Percentiles rank a stretch among this genome's conserved stretches.
Conservation (phyloP, 2,888 invertebrate genomes). For the Spodoptera picta region DNA sequence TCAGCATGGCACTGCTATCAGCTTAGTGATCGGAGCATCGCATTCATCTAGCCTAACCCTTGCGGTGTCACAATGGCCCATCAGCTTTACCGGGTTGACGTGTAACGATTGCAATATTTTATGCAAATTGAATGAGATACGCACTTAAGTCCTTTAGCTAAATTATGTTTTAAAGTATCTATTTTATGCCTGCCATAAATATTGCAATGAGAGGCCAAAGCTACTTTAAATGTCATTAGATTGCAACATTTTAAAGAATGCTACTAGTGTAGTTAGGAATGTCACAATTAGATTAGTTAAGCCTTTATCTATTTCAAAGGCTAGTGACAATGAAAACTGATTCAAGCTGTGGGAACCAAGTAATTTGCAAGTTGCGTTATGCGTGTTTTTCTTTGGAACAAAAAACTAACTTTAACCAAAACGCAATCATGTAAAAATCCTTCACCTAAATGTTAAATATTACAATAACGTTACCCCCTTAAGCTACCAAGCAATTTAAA, state of each 20-base stretch:
- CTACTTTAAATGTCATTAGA: constrained; percentile 36
- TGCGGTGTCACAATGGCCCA: constrained; percentile 75
- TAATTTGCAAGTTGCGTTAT: constrained; percentile 33
- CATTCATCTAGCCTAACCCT: constrained; percentile 83
- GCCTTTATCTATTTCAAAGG: constrained; percentile 32
- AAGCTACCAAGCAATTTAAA: constrained; percentile 22
- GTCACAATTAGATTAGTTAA: constrained; percentile 11
- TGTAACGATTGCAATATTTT: constrained; percentile 75
- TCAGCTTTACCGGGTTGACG: constrained; percentile 68
- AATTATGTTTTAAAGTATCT: constrained; percentile 45
- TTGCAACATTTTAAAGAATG: constrained; percentile 26
- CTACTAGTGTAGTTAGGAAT: neutral
- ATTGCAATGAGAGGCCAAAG: constrained; percentile 25
- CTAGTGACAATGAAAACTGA: constrained; percentile 39
- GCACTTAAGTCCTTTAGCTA: constrained; percentile 18
- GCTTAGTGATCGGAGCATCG: constrained; percentile 69
- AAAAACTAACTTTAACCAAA: constrained; percentile 12
- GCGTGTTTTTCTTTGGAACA: constrained; percentile 20
- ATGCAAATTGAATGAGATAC: constrained; percentile 64
- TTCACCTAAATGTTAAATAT: constrained; percentile 38
- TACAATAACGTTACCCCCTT: constrained; percentile 22
- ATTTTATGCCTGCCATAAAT: constrained; percentile 20
- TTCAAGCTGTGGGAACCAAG: constrained; percentile 36
- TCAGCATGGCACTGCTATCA: constrained; percentile 73
- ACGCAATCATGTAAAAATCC: constrained; percentile 28